Evolutionary conservation across 2,113 vertebrate genomes (phyloP).

Genomic region (Lepus americanus): DNA sequence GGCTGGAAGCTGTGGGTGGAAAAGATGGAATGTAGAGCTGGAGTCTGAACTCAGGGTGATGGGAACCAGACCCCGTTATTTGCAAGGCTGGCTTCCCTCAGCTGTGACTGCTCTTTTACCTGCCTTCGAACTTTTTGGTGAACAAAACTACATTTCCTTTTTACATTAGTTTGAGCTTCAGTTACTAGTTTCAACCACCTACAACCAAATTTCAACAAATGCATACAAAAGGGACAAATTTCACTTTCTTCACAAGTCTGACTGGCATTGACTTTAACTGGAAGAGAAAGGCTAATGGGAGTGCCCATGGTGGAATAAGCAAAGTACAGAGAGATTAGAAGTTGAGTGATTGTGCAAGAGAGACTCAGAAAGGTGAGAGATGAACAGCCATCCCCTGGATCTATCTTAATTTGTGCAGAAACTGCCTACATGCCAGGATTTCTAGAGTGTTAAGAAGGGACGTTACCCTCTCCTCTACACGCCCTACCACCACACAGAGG

Average conservation of each 20-base stretch:
- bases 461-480: too few species aligned
- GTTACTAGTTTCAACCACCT: not conserved
- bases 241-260: not conserved
- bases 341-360: not conserved
- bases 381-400: not conserved
- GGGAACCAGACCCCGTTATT: not conserved
- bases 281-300: not conserved
- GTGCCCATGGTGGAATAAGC: not conserved
- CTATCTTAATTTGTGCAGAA: not conserved
- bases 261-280: not conserved
- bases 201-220: conserved; percentile 14
- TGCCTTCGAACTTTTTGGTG: not conserved
- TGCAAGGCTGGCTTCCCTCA: not conserved
- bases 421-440: not conserved
- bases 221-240: not conserved
- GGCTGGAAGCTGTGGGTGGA: not conserved
- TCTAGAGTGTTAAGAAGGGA: not conserved
- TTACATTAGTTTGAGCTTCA: not conserved
- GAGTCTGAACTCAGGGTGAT: fast-evolving
- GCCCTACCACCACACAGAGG: too few species aligned
- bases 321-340: not conserved
- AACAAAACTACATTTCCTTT: not conserved
- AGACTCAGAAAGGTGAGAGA: conserved; percentile 11
- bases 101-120: too few species aligned
- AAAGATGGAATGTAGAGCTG: not conserved